Base-by-base conservation (phyloP, 2,113 vertebrate species). In the Centropus unirufus region DNA sequence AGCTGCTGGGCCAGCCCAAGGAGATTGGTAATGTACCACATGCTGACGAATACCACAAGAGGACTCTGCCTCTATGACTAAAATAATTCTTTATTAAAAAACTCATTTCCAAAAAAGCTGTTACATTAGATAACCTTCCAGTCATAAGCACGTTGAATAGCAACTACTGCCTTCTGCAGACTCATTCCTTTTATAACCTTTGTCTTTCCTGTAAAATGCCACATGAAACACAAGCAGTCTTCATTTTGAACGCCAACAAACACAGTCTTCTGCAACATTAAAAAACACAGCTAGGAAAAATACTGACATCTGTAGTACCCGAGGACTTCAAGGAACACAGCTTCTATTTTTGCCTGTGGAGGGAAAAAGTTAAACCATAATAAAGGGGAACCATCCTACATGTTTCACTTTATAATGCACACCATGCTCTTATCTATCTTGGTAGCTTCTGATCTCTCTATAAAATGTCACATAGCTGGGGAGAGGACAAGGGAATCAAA, bases 81-180 rank as follows among this genome's bases (percentile, higher is more conserved):
- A 90, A 88, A 76, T 61, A 85, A 76, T 34, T 72, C 58, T 76
- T 66, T 34, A 81, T 95, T 88, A 34, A 94, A 91, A 95, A 68
- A n/a, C 12, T 61, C 2, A 36, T 84, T 75, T 87, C 36, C 89
- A n/a, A 46, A 59, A 95, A 70, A 77, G 32, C 51, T 93, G 61
- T 66, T 63, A 59, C 20, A 24, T 46, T 88, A 91, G 39, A 87
- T 86, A 93, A 72, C 44, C 66, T 93, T 72, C 63, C 46, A 67
- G 64, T 47, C 78, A 93, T 9, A 58, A 70, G 42, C 29, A 75
- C 54, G 24, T 10, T 24, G 46, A 92, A 23, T 34, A 79, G 22
- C 62, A 57, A 30, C 40, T 79, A 4, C 16, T 79, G 68, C 52
- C 62, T 74, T 54, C 67, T 47, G 66, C 26, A 87, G 59, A 58